Base-by-base conservation (phyloP, 2,888 invertebrate species). In the Gibbula magus region DNA sequence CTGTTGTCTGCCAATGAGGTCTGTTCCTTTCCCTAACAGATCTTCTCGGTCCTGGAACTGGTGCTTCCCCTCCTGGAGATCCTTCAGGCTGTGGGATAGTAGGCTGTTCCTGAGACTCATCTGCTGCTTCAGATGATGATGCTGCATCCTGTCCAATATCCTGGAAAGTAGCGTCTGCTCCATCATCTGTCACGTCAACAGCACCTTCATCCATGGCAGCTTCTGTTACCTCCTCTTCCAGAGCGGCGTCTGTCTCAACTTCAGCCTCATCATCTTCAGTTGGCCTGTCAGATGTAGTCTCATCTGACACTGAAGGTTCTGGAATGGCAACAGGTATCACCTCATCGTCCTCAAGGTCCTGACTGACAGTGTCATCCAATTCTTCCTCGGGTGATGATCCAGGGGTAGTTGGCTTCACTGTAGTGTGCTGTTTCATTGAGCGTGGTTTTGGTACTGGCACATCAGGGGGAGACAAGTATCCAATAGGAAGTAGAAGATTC, bases 401-500 rank as follows among this genome's bases (percentile, higher is more conserved):
- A 22, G 8, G 13, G 56, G 56, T 56, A 18, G 22, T 16, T 22
- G 8, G 25, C 20, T 56, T 25, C 56, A 56, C 13, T 29, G n/a
- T 29, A n/a, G 29, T 7, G 7, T 10, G 25, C 25, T 29, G 29
- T 29, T 3, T 29, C 67, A 25, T 67, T 35, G 35, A 5, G 16
- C 32, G 25, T 67, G 32, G 13, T 29, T 67, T 29, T 32, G 29
- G 35, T 7, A 35, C 35, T 35, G 35, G 35, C 7, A 35, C 35
- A 35, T 35, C 35, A 7, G 35, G 35, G 35, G 35, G 3, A 5
- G 35, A 35, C 35, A 35, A 35, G 7, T 35, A 35, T 35, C 35
- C 35, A 35, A 35, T 35, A 5, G 70, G 78, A 51, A 78, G 52
- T 20, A 73, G 56, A 32, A 54, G 45, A 74, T 74, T 74, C 16